Evolutionary conservation across 2,797 vertebrate species (phyloP), one percentile per base, ranked within the genome.

Genomic region (Oryzias sinensis): DNA sequence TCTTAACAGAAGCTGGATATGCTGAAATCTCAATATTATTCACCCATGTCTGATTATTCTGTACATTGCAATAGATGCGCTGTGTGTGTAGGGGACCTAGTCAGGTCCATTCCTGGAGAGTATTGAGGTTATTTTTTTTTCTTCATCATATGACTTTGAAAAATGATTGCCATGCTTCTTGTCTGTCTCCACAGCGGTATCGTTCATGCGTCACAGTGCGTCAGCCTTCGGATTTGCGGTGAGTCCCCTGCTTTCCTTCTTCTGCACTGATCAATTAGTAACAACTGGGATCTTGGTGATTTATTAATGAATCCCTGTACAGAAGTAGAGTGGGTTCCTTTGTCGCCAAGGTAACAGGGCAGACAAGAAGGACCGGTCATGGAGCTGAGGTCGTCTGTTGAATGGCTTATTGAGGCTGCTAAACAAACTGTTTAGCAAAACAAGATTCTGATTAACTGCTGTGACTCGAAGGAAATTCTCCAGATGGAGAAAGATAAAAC

Each of bases 151-250:
- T 11, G 15, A 46, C 33, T 37, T 1, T 17, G 6, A 11, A 2
- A 54, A 29, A 16, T 37, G 44, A 52, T 6, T 51, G 4, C 47
- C 16, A 49, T 54, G 14, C 43, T 46, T 46, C 2, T 18, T 55
- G 14, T 74, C 41, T 67, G 45, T 68, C 59, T 75, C 89, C 80
- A 77, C 90, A 99, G 97, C 95, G 81, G 96, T 98, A 87, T 98
- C 97, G 58, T 93, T 97, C 85, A 97, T 97, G 97, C 93, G 95
- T 85, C 95, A 96, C 93, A 98, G 97, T 56, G 95, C 97, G 15
- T 98, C 97, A 75, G 95, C 97, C 47, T 99, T 99, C 87, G 97
- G 96, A 92, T 99, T 99, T 90, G 97, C 96, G 56, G 97, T 99
- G 93, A 98, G 97, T 98, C 72, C 42, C 56, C 41, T 61, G 22